Conservation (phyloP, 2,888 invertebrate genomes). For the Eutolmus rufibarbis region DNA sequence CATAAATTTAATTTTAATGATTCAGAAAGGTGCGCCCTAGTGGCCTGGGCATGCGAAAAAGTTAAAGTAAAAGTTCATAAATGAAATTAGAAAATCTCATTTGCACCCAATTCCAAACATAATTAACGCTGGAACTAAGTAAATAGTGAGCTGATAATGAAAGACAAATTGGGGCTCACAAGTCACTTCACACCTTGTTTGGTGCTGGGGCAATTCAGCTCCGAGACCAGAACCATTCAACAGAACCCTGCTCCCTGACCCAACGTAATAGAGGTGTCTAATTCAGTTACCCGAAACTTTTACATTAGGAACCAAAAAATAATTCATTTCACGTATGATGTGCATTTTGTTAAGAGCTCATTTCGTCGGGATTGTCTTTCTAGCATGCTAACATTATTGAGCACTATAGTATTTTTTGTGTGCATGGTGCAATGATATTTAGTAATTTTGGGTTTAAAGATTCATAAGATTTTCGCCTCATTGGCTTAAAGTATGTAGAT, state of each 20-base stretch:
- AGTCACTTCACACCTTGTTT: constrained; percentile 32
- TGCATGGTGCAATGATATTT: not conserved
- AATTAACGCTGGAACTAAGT: constrained; percentile 21
- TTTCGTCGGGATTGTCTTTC: not conserved
- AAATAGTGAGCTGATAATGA: constrained; percentile 28
- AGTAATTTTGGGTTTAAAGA: not conserved
- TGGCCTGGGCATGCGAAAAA: not conserved
- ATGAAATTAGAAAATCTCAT: constrained; percentile 23
- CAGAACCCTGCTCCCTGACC: not conserved
- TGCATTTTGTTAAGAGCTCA: not conserved
- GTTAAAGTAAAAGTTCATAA: constrained; percentile 1
- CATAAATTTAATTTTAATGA: not conserved
- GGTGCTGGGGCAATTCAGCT: not conserved
- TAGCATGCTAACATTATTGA: not conserved
- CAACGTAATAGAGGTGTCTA: constrained; percentile 29
- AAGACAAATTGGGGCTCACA: constrained; percentile 30
- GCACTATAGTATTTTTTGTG: not conserved
- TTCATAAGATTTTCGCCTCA: too few relatives aligned
- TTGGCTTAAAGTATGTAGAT: not conserved
- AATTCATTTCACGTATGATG: not conserved
- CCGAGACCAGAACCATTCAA: constrained; percentile 5
- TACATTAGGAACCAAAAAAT: constrained; percentile 7
- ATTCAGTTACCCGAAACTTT: constrained; percentile 31
- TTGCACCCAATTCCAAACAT: constrained; percentile 33
- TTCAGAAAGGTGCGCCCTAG: not conserved